A percentile compares a stretch with the other conserved stretches of the same genome.
Evolutionary conservation across 2,888 invertebrate species (phyloP).

Genomic region (Masnerella sp.): DNA sequence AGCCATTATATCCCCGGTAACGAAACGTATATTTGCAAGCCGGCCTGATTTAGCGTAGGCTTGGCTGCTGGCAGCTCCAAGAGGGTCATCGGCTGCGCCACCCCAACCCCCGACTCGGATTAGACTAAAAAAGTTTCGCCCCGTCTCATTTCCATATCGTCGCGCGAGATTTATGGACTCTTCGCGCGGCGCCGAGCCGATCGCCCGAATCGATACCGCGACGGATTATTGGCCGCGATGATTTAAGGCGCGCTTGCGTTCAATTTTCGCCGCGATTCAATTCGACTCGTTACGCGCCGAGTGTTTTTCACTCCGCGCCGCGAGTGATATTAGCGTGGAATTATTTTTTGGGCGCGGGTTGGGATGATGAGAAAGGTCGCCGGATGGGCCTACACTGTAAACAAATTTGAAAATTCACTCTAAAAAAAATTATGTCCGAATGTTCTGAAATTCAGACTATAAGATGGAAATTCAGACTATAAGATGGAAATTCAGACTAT

Average conservation of each 20-base stretch:
- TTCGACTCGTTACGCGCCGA: conserved; percentile 8
- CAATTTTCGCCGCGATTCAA: conserved; percentile 32
- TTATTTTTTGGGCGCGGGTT: no score
- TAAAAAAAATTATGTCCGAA: no score
- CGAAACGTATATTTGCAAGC: conserved; percentile 54
- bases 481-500: no score
- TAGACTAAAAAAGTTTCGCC: conserved; percentile 35
- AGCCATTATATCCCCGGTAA: no score
- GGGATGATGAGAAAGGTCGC: no score
- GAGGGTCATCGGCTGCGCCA: conserved; percentile 46
- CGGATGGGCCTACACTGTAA: no score
- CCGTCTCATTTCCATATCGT: conserved; percentile 45
- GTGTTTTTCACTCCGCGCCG: not conserved
- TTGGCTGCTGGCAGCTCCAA: conserved; percentile 50
- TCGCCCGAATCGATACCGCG: conserved; percentile 30
- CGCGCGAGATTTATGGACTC: conserved; percentile 37
- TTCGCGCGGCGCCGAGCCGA: conserved; percentile 20
- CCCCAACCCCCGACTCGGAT: conserved; percentile 48
- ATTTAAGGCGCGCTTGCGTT: conserved; percentile 9
- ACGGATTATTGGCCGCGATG: conserved; percentile 31
- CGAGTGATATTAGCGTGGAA: conserved; percentile 3
- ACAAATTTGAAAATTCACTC: no score
- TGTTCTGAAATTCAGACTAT: no score
- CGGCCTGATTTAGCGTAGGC: conserved; percentile 49
- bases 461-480: no score